Evolutionary conservation across 1,140 invertebrate genomes (phyloP).

Genomic region (Euborellia annulipes): DNA sequence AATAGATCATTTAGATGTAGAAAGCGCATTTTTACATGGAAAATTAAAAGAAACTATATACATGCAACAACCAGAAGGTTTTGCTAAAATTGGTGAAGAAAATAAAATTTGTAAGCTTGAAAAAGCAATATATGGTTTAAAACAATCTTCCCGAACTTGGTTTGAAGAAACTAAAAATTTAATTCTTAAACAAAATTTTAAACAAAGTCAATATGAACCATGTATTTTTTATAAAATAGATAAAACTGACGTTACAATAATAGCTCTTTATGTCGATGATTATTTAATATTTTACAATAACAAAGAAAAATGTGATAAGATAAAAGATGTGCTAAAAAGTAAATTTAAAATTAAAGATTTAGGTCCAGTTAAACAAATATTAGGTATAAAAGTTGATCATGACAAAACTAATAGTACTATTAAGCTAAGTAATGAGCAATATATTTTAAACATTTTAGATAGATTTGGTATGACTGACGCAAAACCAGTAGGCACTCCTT

Average conservation of each 20-base stretch:
- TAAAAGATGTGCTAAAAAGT: no score
- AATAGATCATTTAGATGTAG: conserved; percentile 22
- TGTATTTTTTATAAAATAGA: conserved; percentile 1
- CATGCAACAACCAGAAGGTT: conserved; percentile 24
- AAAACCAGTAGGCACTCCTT: no score
- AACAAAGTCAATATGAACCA: neutral
- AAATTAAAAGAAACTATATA: conserved; percentile 24
- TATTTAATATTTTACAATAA: neutral
- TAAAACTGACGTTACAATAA: neutral
- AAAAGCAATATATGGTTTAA: conserved; percentile 17
- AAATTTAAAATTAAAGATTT: no score
- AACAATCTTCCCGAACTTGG: conserved; percentile 16
- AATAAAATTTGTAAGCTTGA: conserved; percentile 12
- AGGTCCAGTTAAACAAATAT: no score
- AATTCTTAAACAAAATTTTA: neutral
- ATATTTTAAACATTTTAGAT: no score
- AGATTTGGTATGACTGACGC: no score
- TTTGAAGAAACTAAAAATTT: conserved; percentile 4
- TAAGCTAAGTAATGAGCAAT: no score
- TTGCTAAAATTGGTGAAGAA: conserved; percentile 14
- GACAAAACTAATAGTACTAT: no score
- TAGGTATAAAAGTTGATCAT: no score
- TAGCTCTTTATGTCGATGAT: conserved; percentile 5
- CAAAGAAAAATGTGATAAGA: no score
- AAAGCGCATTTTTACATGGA: conserved; percentile 27